phyloP scores from a whole-genome alignment of 2,888 invertebrate genomes.

The Lycaena phlaeas region DNA sequence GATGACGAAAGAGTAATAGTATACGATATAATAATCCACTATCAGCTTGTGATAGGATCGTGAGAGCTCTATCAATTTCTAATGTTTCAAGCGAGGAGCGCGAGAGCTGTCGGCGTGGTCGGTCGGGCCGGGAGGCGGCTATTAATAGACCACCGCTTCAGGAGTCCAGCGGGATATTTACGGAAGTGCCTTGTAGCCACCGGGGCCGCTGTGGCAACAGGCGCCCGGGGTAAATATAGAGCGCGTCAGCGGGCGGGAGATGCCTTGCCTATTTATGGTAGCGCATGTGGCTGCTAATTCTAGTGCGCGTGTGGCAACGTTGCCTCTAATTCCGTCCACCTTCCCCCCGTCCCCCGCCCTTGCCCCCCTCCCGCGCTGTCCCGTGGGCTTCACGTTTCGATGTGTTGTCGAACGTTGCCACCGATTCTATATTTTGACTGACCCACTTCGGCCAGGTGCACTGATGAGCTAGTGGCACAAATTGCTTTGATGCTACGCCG shows the following conservation, averaged over 20 bases:
- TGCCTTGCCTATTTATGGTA: conserved; percentile 70
- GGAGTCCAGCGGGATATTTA: conserved; percentile 31
- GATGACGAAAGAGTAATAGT: neutral
- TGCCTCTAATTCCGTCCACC: conserved; percentile 32
- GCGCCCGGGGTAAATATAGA: conserved; percentile 48
- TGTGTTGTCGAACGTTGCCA: conserved; percentile 12
- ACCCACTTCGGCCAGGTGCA: conserved; percentile 43
- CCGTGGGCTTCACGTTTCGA: conserved; percentile 5
- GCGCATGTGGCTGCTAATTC: conserved; percentile 43
- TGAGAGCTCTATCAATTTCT: too few relatives aligned
- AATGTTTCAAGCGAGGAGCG: neutral
- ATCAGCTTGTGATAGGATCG: neutral
- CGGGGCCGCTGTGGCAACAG: conserved; percentile 24
- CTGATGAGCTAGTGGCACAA: conserved; percentile 5
- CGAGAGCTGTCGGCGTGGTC: neutral
- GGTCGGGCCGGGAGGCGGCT: conserved; percentile 19
- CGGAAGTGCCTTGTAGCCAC: conserved; percentile 34
- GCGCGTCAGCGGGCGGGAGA: conserved; percentile 47
- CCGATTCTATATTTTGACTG: conserved; percentile 23
- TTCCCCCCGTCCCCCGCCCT: neutral
- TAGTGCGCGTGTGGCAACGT: conserved; percentile 44
- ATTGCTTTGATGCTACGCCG: neutral
- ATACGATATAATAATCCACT: neutral
- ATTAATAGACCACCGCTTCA: conserved; percentile 23
- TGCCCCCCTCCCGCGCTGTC: neutral